A percentile compares a stretch with the other conserved stretches of the same genome.
Evolutionary conservation across 1,140 invertebrate genomes (phyloP).

Genomic region (Sesamia nonagrioides): DNA sequence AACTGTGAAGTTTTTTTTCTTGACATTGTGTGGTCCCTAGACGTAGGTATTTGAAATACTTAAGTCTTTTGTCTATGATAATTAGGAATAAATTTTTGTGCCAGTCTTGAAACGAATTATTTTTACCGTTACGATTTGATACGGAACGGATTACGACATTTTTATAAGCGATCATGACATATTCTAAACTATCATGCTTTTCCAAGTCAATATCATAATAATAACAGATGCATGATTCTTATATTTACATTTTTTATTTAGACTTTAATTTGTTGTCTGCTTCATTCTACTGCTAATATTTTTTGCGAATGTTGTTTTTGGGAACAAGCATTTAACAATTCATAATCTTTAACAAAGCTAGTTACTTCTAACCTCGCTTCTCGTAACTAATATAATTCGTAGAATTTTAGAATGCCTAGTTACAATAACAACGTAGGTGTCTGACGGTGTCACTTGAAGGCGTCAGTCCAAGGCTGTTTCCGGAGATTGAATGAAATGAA

Average conservation of each 20-base stretch:
- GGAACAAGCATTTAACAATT: too few species aligned
- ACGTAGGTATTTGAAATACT: too few species aligned
- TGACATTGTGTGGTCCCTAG: background rate
- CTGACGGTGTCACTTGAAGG: background rate
- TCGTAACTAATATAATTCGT: background rate
- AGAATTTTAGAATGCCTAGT: background rate
- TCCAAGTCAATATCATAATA: too few species aligned
- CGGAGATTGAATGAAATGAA: background rate
- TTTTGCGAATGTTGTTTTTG: too few species aligned
- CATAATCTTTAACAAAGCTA: too few species aligned
- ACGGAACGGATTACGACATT: too few species aligned
- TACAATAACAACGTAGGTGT: background rate
- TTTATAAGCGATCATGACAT: background rate
- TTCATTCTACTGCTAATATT: too few species aligned
- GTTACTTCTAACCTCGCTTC: background rate
- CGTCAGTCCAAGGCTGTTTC: constrained; percentile 1
- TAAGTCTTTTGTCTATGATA: background rate
- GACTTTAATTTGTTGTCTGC: too few species aligned
- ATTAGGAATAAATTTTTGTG: background rate
- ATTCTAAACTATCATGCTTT: background rate
- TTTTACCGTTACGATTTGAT: background rate
- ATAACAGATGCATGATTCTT: too few species aligned
- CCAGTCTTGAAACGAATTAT: background rate
- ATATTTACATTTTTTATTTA: too few species aligned
- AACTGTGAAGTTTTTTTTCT: background rate